phyloP scores from a whole-genome alignment of 2,797 vertebrate genomes.

The Epinephelus coioides region DNA sequence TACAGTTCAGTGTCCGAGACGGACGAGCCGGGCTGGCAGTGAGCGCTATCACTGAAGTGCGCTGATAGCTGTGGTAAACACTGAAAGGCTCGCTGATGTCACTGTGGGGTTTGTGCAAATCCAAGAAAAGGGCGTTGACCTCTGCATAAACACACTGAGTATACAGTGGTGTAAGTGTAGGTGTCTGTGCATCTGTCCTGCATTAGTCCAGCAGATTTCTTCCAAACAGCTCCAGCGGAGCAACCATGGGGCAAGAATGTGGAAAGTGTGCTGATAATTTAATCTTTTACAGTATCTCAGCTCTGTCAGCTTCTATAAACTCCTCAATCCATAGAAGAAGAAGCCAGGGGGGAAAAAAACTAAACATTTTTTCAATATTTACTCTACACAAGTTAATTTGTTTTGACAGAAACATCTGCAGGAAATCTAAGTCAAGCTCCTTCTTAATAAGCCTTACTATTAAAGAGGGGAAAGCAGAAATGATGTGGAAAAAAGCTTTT shows the following conservation, averaged over 20 bases:
- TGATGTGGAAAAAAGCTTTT: conserved; percentile 48
- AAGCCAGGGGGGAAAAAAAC: not conserved
- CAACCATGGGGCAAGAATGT: conserved; percentile 25
- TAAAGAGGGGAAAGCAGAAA: conserved; percentile 40
- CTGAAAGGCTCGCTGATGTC: conserved; percentile 58
- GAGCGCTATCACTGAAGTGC: conserved; percentile 51
- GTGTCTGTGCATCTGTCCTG: conserved; percentile 55
- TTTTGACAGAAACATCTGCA: conserved; percentile 74
- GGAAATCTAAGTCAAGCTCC: conserved; percentile 47
- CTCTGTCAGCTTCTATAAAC: conserved; percentile 43
- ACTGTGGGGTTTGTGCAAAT: conserved; percentile 42
- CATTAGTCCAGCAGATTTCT: conserved; percentile 38
- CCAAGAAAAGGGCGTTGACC: conserved; percentile 55
- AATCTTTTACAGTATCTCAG: conserved; percentile 20
- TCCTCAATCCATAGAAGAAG: conserved; percentile 12
- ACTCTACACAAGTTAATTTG: conserved; percentile 50
- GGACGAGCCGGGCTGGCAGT: conserved; percentile 8
- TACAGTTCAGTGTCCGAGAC: conserved; percentile 25
- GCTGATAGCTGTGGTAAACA: conserved; percentile 66
- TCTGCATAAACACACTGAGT: conserved; percentile 35
- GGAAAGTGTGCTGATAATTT: conserved; percentile 16
- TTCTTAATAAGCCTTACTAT: conserved; percentile 41
- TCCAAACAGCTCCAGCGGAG: conserved; percentile 16
- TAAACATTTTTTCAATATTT: conserved; percentile 43
- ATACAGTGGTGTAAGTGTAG: conserved; percentile 40